Evolutionary conservation across 2,113 vertebrate species (phyloP).

Genomic region (Eublepharis macularius): DNA sequence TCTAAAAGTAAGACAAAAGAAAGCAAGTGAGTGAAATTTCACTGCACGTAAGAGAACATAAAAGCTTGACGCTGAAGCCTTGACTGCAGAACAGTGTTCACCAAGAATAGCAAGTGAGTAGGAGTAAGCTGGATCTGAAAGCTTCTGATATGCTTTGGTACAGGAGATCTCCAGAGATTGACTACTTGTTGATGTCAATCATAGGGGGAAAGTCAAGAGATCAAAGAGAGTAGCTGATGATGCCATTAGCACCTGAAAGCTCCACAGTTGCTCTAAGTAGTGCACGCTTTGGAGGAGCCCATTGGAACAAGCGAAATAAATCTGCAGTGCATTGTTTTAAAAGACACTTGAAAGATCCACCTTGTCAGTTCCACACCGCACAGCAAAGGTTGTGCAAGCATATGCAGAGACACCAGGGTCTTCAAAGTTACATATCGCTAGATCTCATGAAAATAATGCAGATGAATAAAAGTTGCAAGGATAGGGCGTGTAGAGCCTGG

Average conservation of each 20-base stretch:
- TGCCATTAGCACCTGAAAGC: not conserved
- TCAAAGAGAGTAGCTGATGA: not conserved
- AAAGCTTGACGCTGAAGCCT: conserved; percentile 62
- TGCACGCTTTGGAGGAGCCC: not conserved
- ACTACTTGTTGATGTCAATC: conserved; percentile 58
- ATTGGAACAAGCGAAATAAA: not conserved
- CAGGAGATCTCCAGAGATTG: conserved; percentile 39
- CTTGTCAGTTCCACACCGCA: not conserved
- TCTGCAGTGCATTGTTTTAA: not conserved
- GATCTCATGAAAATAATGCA: not conserved
- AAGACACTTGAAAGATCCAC: not conserved
- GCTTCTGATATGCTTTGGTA: conserved; percentile 66
- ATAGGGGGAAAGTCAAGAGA: conserved; percentile 28
- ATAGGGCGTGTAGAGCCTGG: not conserved
- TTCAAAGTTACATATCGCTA: not conserved
- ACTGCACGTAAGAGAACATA: conserved; percentile 64
- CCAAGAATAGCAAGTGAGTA: conserved; percentile 72
- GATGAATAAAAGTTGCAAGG: too few species aligned
- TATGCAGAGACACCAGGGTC: not conserved
- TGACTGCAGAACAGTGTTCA: conserved; percentile 51
- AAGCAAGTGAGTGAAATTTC: conserved; percentile 54
- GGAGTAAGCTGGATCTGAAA: conserved; percentile 70
- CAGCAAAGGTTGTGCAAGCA: not conserved
- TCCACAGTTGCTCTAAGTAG: not conserved
- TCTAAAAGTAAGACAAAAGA: conserved; percentile 68